phyloP scores from a whole-genome alignment of 2,113 vertebrate species.

The Petromus typicus region DNA sequence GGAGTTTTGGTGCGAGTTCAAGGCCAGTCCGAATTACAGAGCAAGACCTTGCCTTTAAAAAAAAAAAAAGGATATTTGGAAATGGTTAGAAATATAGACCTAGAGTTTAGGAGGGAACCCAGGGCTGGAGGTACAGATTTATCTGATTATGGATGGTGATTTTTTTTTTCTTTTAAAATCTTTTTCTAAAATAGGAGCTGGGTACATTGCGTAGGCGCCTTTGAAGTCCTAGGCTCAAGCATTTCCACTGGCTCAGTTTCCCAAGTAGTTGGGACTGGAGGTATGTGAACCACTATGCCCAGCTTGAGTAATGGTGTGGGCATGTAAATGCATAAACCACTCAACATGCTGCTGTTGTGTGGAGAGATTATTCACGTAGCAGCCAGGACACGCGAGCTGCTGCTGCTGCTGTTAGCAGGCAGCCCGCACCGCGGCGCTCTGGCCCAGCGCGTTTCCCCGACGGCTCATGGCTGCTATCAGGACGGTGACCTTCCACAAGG shows the following conservation, averaged over 20 bases:
- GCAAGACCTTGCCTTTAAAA: not conserved
- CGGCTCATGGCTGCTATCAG: not conserved
- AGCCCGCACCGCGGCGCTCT: not conserved
- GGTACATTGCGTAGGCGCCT: not conserved
- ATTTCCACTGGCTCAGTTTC: not conserved
- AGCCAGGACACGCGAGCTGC: not conserved
- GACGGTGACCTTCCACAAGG: not conserved
- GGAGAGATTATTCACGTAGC: not conserved
- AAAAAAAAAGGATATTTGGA: not conserved
- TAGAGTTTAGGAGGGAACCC: not conserved
- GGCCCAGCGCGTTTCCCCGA: not conserved
- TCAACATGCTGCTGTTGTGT: not conserved
- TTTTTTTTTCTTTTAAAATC: not conserved
- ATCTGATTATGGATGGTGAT: not conserved
- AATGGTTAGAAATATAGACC: not conserved
- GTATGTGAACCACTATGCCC: not conserved
- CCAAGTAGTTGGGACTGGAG: not conserved
- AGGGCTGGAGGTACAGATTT: not conserved
- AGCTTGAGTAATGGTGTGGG: not conserved
- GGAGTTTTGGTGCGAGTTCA: not conserved
- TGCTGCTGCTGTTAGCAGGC: not conserved
- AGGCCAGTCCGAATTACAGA: not conserved
- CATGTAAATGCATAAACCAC: not conserved
- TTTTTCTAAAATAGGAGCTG: not conserved
- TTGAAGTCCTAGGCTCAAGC: not conserved